Percentiles rank a stretch among this genome's conserved stretches.
Evolutionary conservation across 2,113 vertebrate genomes (phyloP).

Genomic region (Phyllostomus hastatus): DNA sequence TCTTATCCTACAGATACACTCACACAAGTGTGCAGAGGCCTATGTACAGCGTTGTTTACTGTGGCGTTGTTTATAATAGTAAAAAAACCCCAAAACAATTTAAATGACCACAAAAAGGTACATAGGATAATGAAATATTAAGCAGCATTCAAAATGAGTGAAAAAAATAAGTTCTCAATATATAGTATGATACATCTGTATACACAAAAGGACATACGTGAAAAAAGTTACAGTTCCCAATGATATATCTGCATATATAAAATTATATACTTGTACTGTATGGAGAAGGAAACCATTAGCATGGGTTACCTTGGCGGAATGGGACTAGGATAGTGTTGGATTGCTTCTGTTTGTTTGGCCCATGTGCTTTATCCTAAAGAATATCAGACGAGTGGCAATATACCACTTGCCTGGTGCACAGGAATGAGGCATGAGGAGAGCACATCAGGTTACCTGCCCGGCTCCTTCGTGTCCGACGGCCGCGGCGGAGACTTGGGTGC

Average conservation of each 20-base stretch:
- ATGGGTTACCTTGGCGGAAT: background rate
- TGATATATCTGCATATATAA: background rate
- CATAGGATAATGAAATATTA: background rate
- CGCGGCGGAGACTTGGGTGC: constrained; percentile 79
- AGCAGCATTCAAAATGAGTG: constrained; percentile 17
- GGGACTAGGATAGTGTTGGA: background rate
- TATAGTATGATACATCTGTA: background rate
- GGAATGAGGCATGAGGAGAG: background rate
- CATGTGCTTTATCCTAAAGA: background rate
- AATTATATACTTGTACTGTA: background rate
- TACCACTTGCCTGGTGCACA: background rate
- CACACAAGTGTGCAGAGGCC: background rate
- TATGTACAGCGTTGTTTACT: background rate
- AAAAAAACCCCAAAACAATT: background rate
- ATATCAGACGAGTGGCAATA: background rate
- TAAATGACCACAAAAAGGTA: background rate
- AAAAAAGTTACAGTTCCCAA: background rate
- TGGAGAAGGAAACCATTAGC: background rate
- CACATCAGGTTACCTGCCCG: constrained; percentile 77
- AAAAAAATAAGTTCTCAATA: background rate
- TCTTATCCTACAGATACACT: background rate
- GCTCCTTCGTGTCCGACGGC: constrained; percentile 79
- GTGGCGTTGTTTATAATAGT: background rate
- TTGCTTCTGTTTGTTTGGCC: background rate
- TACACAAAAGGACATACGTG: background rate